Evolutionary conservation across 2,113 vertebrate genomes (phyloP), one percentile per base, ranked within the genome.

Genomic region (Willisornis vidua): DNA sequence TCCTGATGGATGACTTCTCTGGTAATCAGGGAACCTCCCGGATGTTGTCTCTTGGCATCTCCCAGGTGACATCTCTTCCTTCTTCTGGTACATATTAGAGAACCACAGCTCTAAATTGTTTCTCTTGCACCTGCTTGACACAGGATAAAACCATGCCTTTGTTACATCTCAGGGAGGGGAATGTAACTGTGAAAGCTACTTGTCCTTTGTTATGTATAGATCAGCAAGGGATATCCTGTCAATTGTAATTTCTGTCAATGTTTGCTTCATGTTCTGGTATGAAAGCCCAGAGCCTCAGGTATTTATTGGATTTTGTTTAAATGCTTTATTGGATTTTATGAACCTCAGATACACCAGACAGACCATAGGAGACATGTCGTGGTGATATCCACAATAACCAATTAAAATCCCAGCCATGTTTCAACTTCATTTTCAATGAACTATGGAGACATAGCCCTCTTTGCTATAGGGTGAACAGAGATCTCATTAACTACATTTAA

Each of bases 401-500:
- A 93, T 94, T 96, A 97, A 96, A 96, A 93, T 74, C 95, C 55
- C 82, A 94, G 59, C 79, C 72, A 37, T 88, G 75, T 83, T 93
- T 91, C 85, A 93, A 77, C 87, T 96, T 87, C 57, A n/a, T 90
- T 96, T 94, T 95, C 92, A 77, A 71, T 86, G 81, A 96, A 74
- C 94, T 95, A 14, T 28, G 29, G 82, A 71, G 87, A 77, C 61
- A 59, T 25, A 86, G 10, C 65, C 14, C 45, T 84, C 82, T 94
- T 83, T 52, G 80, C 75, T 81, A 57, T 67, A 84, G 90, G 90
- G 68, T 77, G 94, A 95, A 45, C 85, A 88, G 79, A 94, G 90
- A 96, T 93, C 96, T 96, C 92, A 96, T 96, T 96, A 97, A 94
- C 92, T 93, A 48, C 75, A 59, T 90, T 96, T 97, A 96, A 97